Percentiles rank a stretch among this genome's conserved stretches.
These are phyloP conservation scores for Coelopa frigida DNA, from an alignment of 1,140 invertebrate species.

Conservation along the genomic window DNA sequence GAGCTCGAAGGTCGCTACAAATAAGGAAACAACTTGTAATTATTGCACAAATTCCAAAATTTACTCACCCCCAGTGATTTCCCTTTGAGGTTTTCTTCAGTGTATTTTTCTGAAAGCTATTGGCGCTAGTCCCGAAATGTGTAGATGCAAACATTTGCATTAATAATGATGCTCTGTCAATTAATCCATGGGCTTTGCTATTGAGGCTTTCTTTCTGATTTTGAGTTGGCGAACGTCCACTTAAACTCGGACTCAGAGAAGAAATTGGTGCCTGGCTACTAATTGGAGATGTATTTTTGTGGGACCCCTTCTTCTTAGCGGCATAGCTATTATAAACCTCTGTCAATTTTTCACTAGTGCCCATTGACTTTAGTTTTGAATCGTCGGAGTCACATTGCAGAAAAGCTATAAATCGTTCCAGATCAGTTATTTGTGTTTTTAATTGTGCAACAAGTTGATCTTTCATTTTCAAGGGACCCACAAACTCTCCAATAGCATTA, in stretches of 20 bases:
- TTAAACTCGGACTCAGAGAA: constrained; percentile 5
- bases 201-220: constrained; percentile 27
- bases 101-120: constrained; percentile 69
- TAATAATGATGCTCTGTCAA: constrained; percentile 77
- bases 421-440: constrained; percentile 92
- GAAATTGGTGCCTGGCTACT: too few relatives aligned
- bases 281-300: too few relatives aligned
- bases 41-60: background rate
- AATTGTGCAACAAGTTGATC: constrained; percentile 90
- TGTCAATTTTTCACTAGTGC: constrained; percentile 23
- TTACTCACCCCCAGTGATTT: constrained; percentile 80
- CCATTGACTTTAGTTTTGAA: constrained; percentile 15
- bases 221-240: constrained; percentile 1
- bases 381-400: constrained; percentile 68
- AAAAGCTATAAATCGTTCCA: constrained; percentile 95
- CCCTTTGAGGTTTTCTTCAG: constrained; percentile 78
- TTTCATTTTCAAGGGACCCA: constrained; percentile 93
- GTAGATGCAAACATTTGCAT: constrained; percentile 89
- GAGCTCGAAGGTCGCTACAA: constrained; percentile 79
- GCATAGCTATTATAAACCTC: constrained; percentile 40
- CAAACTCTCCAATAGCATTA: constrained; percentile 66
- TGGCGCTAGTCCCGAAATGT: constrained; percentile 62
- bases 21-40: constrained; percentile 21
- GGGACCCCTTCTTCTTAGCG: constrained; percentile 29
- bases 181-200: constrained; percentile 50